A percentile compares a stretch with the other conserved stretches of the same genome.
These are phyloP conservation scores for Actinernus sp. DNA, from an alignment of 92 coral and sea anemone genomes.

Conservation along the genomic window DNA sequence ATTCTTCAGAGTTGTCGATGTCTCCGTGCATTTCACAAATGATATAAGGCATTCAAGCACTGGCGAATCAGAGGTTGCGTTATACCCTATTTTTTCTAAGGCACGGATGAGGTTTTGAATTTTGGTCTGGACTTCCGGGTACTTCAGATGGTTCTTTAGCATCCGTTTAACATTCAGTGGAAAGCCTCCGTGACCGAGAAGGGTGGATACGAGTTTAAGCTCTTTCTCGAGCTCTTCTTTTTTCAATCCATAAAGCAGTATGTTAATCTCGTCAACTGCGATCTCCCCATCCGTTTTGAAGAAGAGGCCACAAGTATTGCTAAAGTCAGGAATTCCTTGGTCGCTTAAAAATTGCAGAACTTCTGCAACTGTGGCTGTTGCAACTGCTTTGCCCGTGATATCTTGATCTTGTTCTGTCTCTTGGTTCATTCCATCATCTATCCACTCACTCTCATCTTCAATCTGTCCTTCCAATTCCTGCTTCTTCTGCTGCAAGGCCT, in stretches of 20 bases:
- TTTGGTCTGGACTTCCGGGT: constrained; percentile 45
- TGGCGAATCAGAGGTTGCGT: constrained; percentile 1
- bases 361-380: constrained; percentile 29
- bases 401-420: too few species aligned
- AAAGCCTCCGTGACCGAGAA: constrained; percentile 6
- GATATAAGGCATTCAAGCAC: constrained; percentile 16
- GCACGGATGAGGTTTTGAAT: constrained; percentile 43
- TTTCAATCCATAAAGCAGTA: constrained; percentile 37
- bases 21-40: constrained; percentile 1
- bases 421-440: too few species aligned
- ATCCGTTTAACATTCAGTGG: constrained; percentile 12
- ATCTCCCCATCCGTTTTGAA: constrained; percentile 12
- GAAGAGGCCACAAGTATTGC: constrained; percentile 3
- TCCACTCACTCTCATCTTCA: too few species aligned
- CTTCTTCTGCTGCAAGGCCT: too few species aligned
- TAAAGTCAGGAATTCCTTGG: constrained; percentile 27
- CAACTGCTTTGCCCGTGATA: too few species aligned
- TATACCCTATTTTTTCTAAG: constrained; percentile 59
- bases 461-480: too few species aligned
- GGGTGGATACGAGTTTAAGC: constrained; percentile 31
- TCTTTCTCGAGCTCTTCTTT: constrained; percentile 51
- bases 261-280: constrained; percentile 26
- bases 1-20: constrained; percentile 4
- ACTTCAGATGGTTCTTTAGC: constrained; percentile 39
- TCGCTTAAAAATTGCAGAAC: constrained; percentile 8